phyloP scores from a whole-genome alignment of 2,797 vertebrate genomes.

The Pantherophis vulpinus region DNA sequence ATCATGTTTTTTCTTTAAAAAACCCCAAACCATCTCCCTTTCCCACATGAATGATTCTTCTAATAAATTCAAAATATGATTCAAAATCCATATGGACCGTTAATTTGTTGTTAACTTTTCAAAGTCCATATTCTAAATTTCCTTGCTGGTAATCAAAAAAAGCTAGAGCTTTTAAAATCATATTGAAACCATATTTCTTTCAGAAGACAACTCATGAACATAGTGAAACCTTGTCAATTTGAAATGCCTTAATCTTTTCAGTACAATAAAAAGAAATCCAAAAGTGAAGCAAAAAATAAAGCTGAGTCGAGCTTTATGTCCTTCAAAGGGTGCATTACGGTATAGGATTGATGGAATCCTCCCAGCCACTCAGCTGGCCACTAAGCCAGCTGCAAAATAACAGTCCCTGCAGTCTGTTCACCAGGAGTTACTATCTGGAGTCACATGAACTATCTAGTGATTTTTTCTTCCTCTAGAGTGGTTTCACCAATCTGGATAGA shows the following conservation, averaged over 20 bases:
- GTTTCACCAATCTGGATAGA: neutral
- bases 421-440: neutral
- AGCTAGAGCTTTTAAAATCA: neutral
- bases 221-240: neutral
- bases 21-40: neutral
- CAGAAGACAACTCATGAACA: neutral
- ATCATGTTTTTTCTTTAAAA: neutral
- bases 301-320: neutral
- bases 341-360: neutral
- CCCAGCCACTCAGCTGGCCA: neutral
- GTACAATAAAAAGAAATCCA: neutral
- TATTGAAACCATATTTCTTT: neutral
- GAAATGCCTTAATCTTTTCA: neutral
- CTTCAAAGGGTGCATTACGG: neutral
- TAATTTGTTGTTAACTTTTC: neutral
- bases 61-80: neutral
- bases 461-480: neutral
- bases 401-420: neutral
- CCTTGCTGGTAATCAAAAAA: neutral
- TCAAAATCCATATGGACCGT: neutral
- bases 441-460: neutral
- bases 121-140: neutral
- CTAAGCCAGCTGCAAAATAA: neutral
- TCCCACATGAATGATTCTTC: neutral
- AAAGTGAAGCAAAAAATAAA: neutral